Percentiles rank a stretch among this genome's conserved stretches.
These are phyloP conservation scores for Ophiodon elongatus DNA, from an alignment of 2,113 vertebrate species.

Conservation along the genomic window DNA sequence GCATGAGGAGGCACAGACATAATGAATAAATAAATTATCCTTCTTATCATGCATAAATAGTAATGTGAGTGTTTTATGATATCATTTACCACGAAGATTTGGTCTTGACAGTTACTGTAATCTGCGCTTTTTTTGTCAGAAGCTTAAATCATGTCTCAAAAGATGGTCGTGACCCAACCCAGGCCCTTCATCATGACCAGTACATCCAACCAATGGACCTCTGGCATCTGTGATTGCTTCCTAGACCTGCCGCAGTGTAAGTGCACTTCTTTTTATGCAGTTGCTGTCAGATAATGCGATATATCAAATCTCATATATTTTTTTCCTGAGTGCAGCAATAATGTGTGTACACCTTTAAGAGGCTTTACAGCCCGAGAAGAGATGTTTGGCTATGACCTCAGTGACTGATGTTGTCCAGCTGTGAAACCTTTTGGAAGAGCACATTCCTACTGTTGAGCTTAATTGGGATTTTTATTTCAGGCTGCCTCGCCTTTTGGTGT, in stretches of 20 bases:
- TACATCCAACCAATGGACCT: slow-evolving; percentile 69
- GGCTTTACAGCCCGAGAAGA: too few relatives aligned
- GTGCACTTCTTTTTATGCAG: not conserved
- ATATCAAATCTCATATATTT: not conserved
- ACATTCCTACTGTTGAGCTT: too few relatives aligned
- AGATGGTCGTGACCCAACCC: slow-evolving; percentile 51
- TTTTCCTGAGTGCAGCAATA: not conserved
- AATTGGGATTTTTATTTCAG: slow-evolving; percentile 36
- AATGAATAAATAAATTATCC: too few relatives aligned
- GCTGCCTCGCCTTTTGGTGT: slow-evolving; percentile 84
- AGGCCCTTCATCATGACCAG: slow-evolving; percentile 26
- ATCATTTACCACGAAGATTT: not conserved
- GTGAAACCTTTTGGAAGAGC: not conserved
- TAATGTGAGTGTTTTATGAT: not conserved
- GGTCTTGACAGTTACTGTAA: not conserved
- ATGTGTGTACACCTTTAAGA: not conserved
- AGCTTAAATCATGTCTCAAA: slow-evolving; percentile 42
- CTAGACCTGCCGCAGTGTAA: slow-evolving; percentile 71
- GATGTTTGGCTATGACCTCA: not conserved
- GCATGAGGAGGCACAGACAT: too few relatives aligned
- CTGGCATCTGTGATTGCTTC: slow-evolving; percentile 77
- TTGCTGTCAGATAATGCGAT: not conserved
- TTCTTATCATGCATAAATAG: too few relatives aligned
- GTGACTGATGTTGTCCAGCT: not conserved
- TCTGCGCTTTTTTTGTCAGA: not conserved